A percentile compares a stretch with the other conserved stretches of the same genome.
These are phyloP conservation scores for Camptogramma bilineatum DNA, from an alignment of 2,888 invertebrate genomes.

Conservation along the genomic window DNA sequence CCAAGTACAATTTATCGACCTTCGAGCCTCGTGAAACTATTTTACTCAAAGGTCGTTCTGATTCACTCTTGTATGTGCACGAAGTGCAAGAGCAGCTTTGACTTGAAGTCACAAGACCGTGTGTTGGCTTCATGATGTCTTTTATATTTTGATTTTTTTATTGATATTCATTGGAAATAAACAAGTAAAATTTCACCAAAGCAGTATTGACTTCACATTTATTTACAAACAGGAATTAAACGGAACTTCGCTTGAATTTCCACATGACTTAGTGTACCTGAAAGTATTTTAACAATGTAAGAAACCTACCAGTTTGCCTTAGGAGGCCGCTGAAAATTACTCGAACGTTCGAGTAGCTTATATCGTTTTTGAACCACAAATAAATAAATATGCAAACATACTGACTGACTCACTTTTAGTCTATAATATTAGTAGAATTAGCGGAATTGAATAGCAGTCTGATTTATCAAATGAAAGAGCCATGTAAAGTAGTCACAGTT, in stretches of 20 bases:
- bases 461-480: too few relatives aligned
- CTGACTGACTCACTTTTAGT: too few relatives aligned
- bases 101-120: conserved; percentile 43
- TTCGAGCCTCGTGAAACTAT: conserved; percentile 52
- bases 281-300: conserved; percentile 12
- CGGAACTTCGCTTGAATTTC: conserved; percentile 34
- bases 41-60: conserved; percentile 51
- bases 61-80: conserved; percentile 55
- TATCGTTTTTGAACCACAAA: too few relatives aligned
- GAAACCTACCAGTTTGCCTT: not conserved
- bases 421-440: too few relatives aligned
- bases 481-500: too few relatives aligned
- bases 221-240: conserved; percentile 28
- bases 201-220: conserved; percentile 40
- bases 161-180: conserved; percentile 37
- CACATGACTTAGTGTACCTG: conserved; percentile 47
- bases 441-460: too few relatives aligned
- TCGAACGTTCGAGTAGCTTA: too few relatives aligned
- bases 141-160: conserved; percentile 45
- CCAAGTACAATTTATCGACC: conserved; percentile 58
- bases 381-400: too few relatives aligned
- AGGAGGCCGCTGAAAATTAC: too few relatives aligned
- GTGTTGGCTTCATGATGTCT: conserved; percentile 41
- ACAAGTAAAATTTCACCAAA: conserved; percentile 33
- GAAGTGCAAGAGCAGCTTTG: conserved; percentile 60